Base-by-base conservation (phyloP, 2,888 invertebrate genomes). In the Julus scandinavius region DNA sequence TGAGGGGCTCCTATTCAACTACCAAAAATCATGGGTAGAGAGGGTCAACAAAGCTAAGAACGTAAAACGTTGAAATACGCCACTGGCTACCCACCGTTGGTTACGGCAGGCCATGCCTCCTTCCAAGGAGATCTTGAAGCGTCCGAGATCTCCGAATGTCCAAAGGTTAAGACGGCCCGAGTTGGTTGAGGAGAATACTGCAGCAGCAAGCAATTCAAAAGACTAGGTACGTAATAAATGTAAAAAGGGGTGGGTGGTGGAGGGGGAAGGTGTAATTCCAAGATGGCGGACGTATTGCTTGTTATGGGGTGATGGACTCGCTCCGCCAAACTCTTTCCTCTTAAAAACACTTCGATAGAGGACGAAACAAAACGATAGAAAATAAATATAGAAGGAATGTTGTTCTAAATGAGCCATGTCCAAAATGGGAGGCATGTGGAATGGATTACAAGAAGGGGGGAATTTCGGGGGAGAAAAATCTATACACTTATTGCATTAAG, bases 241-340 rank as follows among this genome's bases (percentile, higher is more conserved):
- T 13, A 38, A 80, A 80, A 9, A 5, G 29, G 38, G 11, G 1
- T 7, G 6, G 45, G 0, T 45, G 1, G 45, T 5, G 45, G 45
- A 7, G 45, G 45, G 45, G 45, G 2, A 7, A 45, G 45, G 45
- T 45, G 45, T 45, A 80, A 80, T 29, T 20, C 20, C 29, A 80
- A 50, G 38, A 80, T 80, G 80, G 80, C 80, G 80, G 80, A 13
- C 80, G 80, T 80, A 80, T 80, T 80, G 80, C 80, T 80, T 80
- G 29, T 80, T 80, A 80, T 9, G 80, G 80, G 45, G 80, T 80
- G 54, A 54, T 54, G 80, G 80, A 80, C 80, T 80, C 38, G 80
- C 38, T 80, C 80, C 80, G 80, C 80, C 80, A 80, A 38, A 29
- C 80, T 80, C 29, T 72, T 20, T 80, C 80, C 80, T 80, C 80